Base-by-base conservation (phyloP, 2,888 invertebrate genomes). In the Ernsta delagoae region DNA sequence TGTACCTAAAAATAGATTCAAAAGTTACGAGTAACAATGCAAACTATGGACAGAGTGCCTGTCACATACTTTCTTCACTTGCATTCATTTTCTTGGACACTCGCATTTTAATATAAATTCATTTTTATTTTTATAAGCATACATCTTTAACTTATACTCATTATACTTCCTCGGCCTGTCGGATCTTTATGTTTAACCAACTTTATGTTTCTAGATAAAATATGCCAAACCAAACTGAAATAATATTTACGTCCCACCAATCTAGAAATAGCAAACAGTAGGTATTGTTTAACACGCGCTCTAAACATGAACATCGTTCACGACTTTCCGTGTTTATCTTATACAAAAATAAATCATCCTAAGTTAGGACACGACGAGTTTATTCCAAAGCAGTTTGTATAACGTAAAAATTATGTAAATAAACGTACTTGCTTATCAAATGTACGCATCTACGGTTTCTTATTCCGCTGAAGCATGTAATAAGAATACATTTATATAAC, bases 391-490 rank as follows among this genome's bases (percentile, higher is more conserved):
- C 31, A 54, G 4, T 54, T 34, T 11, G 31, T 34, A 7, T 5
- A 34, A 12, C 12, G 36, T 2, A 39, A 57, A 6, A 57, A 39
- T 57, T 57, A 57, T 36, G 57, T 57, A 57, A 57, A 57, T 57
- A 57, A 3, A 57, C n/a, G 34, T 54, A 24, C 54, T 34, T 54
- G 54, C 54, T 54, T 54, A 57, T 12, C 34, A 57, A 57, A 57
- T 5, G 57, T 36, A 56, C 31, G 16, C 11, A 53, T 24, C 45
- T 3, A 45, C n/a, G 5, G 7, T 24, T 16, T 53, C n/a, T 53
- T 53, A 53, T 53, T 53, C 6, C 53, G 24, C 16, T 16, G 12
- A n/a, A 45, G n/a, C 45, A 45, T 45, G 45, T 45, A 9, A 43
- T 8, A 43, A 43, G 24, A 24, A 24, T 24, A 24, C 24, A 24